Evolutionary conservation across 2,797 vertebrate species (phyloP), one percentile per base, ranked within the genome.

Genomic region (Lepus oiostolus): DNA sequence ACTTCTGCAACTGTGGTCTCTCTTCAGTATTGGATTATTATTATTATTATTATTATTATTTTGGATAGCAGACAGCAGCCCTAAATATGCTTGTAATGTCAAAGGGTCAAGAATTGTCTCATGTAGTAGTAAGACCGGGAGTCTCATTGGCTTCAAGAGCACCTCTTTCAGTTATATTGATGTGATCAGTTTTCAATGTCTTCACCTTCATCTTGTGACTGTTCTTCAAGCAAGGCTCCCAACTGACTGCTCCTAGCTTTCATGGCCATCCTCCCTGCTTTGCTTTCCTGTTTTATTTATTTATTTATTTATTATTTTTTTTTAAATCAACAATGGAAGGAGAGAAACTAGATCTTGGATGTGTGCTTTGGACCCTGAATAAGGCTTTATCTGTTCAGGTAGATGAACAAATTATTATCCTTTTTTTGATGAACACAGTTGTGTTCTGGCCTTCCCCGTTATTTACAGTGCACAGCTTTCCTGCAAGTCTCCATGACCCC

Each of bases 351-450:
- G 4, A 32, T 72, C 22, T 60, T 80, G 12, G 22, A 30, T 35
- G 14, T 47, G 32, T 47, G 4, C 63, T 85, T 87, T 89, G 62
- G 91, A 68, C 22, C 7, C 24, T 77, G 24, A 35, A 50, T 81
- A 72, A 76, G 38, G 68, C 38, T 95, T 92, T 91, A 42, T 72
- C 76, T 77, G 30, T 58, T 54, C n/a, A 58, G 54, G 19, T 77
- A 75, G 85, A 22, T 80, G 47, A 94, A 67, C 52, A 94, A 60
- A 75, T 82, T 42, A 50, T 47, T 60, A 14, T 16, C 16, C 10
- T 38, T 5, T 85, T 85, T 89, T 71, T 16, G 79, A 38, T 75
- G 47, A n/a, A 14, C 13, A 14, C 17, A 5, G 10, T 32, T 71
- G 32, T 35, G 71, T 77, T 92, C 84, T 74, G 22, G 32, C 42